Evolutionary conservation across 2,113 vertebrate species (phyloP).

Genomic region (Tachuris rubrigastra): DNA sequence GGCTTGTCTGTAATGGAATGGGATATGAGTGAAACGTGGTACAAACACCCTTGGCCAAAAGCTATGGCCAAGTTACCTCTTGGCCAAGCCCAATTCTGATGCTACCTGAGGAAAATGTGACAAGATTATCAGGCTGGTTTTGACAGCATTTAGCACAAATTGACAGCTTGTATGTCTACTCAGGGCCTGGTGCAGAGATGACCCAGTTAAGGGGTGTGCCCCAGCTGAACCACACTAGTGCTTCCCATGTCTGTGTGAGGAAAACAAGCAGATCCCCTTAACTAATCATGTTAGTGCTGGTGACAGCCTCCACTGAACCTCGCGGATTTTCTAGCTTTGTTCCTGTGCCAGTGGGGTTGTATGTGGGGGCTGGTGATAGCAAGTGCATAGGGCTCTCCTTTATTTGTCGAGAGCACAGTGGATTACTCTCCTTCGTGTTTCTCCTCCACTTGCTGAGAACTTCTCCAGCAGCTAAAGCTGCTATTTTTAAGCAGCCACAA

Average conservation of each 20-base stretch:
- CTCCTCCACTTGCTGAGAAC: neutral
- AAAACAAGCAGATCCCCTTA: slow-evolving; percentile 1
- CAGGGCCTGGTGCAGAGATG: neutral
- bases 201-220: neutral
- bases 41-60: neutral
- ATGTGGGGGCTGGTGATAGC: neutral
- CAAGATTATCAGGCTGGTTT: neutral
- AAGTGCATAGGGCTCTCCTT: neutral
- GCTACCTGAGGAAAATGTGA: neutral
- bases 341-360: neutral
- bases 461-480: slow-evolving; percentile 16
- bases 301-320: neutral
- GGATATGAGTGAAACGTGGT: neutral
- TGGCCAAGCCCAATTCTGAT: neutral
- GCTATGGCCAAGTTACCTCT: neutral
- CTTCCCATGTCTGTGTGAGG: neutral
- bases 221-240: neutral
- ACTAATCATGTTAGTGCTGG: slow-evolving; percentile 17
- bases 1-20: neutral
- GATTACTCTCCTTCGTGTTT: slow-evolving; percentile 1
- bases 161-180: neutral
- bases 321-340: neutral
- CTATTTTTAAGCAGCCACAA: slow-evolving; percentile 46
- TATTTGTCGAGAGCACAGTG: neutral
- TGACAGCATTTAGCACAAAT: neutral